Conservation (phyloP, 2,888 invertebrate species). For the Elysia crispata region DNA sequence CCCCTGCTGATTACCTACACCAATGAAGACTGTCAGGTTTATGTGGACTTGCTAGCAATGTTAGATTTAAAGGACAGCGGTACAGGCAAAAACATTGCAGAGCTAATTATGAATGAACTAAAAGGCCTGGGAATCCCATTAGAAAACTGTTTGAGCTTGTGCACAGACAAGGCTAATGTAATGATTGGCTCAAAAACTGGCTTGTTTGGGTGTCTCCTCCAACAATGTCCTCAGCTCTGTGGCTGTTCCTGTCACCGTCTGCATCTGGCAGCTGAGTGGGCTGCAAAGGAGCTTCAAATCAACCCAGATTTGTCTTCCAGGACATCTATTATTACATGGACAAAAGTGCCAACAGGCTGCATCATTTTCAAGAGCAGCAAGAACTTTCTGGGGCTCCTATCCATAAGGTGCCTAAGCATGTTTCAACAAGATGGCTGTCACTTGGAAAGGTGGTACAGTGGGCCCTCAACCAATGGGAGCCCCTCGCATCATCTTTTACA, state of each 20-base stretch:
- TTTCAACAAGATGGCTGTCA: background rate
- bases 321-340: background rate
- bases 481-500: background rate
- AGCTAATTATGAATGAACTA: background rate
- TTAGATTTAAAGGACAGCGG: background rate
- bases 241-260: background rate
- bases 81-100: background rate
- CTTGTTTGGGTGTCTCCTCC: background rate
- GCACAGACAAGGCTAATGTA: background rate
- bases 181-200: background rate
- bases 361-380: background rate
- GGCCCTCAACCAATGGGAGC: background rate
- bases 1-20: background rate
- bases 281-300: background rate
- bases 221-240: background rate
- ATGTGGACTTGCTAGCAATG: background rate
- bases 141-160: background rate
- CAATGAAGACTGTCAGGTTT: background rate
- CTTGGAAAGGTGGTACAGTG: background rate
- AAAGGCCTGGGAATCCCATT: background rate
- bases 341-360: background rate
- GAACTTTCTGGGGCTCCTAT: background rate
- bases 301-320: background rate
- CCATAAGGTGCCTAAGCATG: background rate
- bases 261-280: background rate